Base-by-base conservation (phyloP, 2,888 invertebrate species). In the Miltochrista miniata region DNA sequence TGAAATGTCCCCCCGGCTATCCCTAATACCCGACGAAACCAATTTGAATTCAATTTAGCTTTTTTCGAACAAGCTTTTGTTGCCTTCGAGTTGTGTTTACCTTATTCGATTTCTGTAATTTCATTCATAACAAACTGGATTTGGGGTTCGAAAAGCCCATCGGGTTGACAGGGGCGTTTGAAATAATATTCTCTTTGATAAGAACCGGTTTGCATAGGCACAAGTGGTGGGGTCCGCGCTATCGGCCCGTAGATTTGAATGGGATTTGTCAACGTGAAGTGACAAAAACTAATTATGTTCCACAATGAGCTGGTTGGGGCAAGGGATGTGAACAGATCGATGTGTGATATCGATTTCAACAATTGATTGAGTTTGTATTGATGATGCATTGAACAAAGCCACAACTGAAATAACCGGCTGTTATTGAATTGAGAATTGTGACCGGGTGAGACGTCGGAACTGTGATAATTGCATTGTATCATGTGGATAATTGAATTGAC, bases 61-160 rank as follows among this genome's bases (percentile, higher is more conserved):
- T 90, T 90, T 91, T 90, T 89, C 83, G 83, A 81, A 76, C 87
- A 85, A 87, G 87, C 90, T 90, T 91, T 90, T 91, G 91, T 91
- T 90, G 88, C 84, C 86, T 86, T 87, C 85, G 87, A 85, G 90
- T 90, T 90, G 88, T 91, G 90, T 91, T 90, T 90, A 90, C 90
- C 85, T 91, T 91, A 91, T 90, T 91, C 90, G 91, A 91, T 91
- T 91, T 90, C 90, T 90, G 89, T 91, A 91, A 91, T 90, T 91
- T 91, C 90, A 91, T 91, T 91, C 90, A 91, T 90, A 90, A 90
- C 90, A 90, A 91, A 90, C 91, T 87, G 90, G 90, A 90, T 91
- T 91, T 90, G 82, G 89, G 90, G 88, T 86, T 85, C 82, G 77
- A 81, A 86, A 85, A 86, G 86, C 88, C 87, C 85, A 87, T 87